Evolutionary conservation across 2,113 vertebrate species (phyloP).

Genomic region (Antechinus flavipes): DNA sequence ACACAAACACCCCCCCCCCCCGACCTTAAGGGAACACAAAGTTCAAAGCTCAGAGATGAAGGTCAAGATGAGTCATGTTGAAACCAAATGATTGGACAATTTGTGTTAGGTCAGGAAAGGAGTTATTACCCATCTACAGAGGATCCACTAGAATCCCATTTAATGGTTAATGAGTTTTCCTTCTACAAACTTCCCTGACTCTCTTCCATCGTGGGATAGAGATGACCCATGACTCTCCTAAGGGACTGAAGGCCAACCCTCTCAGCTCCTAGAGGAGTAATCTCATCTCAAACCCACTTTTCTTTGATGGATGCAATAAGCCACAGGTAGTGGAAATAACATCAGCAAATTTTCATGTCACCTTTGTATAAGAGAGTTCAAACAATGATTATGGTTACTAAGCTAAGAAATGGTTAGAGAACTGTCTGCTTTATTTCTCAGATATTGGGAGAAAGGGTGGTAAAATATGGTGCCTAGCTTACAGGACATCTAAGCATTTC

Average conservation of each 20-base stretch:
- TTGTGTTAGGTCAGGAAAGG: slow-evolving; percentile 77
- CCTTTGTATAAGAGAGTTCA: slow-evolving; percentile 69
- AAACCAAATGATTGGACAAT: slow-evolving; percentile 60
- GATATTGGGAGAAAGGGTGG: slow-evolving; percentile 35
- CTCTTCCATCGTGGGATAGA: slow-evolving; percentile 66
- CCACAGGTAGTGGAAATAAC: slow-evolving; percentile 58
- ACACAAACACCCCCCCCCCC: neutral
- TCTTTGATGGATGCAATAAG: slow-evolving; percentile 79
- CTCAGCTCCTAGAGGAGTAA: slow-evolving; percentile 60
- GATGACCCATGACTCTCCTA: slow-evolving; percentile 68
- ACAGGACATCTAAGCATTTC: slow-evolving; percentile 16
- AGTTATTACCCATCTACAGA: slow-evolving; percentile 72
- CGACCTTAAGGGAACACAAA: slow-evolving; percentile 63
- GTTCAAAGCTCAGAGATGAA: slow-evolving; percentile 65
- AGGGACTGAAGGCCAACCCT: slow-evolving; percentile 56
- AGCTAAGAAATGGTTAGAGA: slow-evolving; percentile 48
- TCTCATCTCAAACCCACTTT: slow-evolving; percentile 70
- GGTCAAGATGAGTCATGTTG: slow-evolving; percentile 68
- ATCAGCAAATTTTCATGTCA: slow-evolving; percentile 43
- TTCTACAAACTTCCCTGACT: slow-evolving; percentile 69
- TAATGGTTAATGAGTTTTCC: slow-evolving; percentile 77
- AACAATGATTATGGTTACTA: slow-evolving; percentile 7
- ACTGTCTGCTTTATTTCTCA: slow-evolving; percentile 58
- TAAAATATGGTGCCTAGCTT: slow-evolving; percentile 27
- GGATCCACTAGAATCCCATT: slow-evolving; percentile 72